Evolutionary conservation across 2,113 vertebrate species (phyloP).

Genomic region (Phalacrocorax carbo): DNA sequence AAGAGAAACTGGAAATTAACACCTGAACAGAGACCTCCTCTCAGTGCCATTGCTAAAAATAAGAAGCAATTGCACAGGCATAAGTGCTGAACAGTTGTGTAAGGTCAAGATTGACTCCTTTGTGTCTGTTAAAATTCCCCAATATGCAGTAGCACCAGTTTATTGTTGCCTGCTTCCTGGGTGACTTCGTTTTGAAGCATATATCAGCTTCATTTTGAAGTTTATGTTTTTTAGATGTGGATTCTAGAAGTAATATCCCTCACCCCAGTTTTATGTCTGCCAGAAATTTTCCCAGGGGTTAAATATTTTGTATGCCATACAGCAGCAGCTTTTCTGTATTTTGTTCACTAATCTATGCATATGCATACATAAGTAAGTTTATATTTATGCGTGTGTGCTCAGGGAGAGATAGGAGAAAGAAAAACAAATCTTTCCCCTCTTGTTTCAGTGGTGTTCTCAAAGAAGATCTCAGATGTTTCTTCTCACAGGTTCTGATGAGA

Average conservation of each 20-base stretch:
- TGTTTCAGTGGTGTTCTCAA: neutral
- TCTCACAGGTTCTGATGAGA: neutral
- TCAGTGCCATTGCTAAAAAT: neutral
- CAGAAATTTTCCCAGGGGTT: neutral
- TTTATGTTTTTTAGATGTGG: neutral
- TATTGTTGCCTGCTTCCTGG: neutral
- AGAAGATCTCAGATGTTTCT: neutral
- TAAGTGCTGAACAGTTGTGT: neutral
- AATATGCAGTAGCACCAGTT: neutral
- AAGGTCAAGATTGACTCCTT: neutral
- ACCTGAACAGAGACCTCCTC: neutral
- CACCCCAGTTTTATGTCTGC: neutral
- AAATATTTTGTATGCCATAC: neutral
- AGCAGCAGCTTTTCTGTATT: neutral
- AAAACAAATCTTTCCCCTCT: neutral
- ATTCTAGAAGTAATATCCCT: neutral
- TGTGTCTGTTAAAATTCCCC: neutral
- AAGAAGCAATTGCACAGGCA: neutral
- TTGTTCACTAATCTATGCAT: neutral
- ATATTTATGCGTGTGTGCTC: neutral
- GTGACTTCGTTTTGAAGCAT: neutral
- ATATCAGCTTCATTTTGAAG: neutral
- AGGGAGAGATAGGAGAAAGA: neutral
- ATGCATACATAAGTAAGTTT: neutral
- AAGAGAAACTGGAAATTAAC: neutral